Percentiles rank a stretch among this genome's conserved stretches.
These are phyloP conservation scores for Rhipidura dahli DNA, from an alignment of 2,113 vertebrate species.

Conservation along the genomic window DNA sequence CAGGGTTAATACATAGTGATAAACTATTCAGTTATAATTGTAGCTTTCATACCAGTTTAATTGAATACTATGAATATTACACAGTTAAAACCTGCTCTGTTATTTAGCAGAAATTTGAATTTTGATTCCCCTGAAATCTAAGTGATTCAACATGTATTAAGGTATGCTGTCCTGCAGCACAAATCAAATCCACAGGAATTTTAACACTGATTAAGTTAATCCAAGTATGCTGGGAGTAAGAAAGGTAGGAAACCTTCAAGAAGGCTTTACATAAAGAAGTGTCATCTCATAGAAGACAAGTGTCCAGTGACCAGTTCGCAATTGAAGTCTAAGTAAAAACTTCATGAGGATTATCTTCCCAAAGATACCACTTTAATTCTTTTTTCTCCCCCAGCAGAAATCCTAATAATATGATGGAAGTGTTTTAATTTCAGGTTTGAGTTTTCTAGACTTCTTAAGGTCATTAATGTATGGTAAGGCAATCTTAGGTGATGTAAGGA, in stretches of 20 bases:
- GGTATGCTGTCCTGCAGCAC: background rate
- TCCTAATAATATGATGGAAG: background rate
- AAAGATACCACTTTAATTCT: background rate
- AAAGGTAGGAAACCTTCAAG: background rate
- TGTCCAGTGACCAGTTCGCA: background rate
- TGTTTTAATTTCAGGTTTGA: background rate
- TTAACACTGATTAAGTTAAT: background rate
- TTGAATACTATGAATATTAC: slow-evolving; percentile 9
- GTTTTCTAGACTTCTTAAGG: background rate
- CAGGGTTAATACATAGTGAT: slow-evolving; percentile 56
- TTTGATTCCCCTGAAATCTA: slow-evolving; percentile 6
- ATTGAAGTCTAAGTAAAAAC: background rate
- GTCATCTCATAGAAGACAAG: rapidly evolving
- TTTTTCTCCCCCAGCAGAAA: rapidly evolving
- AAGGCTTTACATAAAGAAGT: background rate
- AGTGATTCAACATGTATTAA: background rate
- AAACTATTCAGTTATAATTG: slow-evolving; percentile 57
- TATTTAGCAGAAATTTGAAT: slow-evolving; percentile 47
- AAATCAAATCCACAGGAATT: background rate
- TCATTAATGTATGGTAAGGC: background rate
- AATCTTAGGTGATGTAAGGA: background rate
- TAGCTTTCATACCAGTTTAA: slow-evolving; percentile 22
- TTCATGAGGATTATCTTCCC: background rate
- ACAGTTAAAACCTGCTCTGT: slow-evolving; percentile 31
- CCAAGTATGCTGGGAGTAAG: background rate